A percentile compares a stretch with the other conserved stretches of the same genome.
phyloP scores from a whole-genome alignment of 2,797 vertebrate genomes.

The Echiichthys vipera region DNA sequence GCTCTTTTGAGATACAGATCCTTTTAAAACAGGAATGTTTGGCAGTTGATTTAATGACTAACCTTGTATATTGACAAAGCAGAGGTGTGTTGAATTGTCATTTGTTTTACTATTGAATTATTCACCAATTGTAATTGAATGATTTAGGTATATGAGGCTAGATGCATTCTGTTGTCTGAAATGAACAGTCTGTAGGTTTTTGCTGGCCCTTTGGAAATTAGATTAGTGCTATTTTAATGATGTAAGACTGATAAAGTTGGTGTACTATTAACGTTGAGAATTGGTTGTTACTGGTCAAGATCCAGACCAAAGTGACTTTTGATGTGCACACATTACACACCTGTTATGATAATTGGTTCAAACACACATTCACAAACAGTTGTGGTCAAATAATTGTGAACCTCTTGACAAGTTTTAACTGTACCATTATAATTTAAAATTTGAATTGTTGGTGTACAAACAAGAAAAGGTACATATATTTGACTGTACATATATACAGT shows the following conservation, averaged over 20 bases:
- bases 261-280: slow-evolving; percentile 22
- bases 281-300: slow-evolving; percentile 39
- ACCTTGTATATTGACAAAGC: slow-evolving; percentile 49
- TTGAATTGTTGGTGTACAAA: slow-evolving; percentile 29
- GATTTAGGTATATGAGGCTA: slow-evolving; percentile 49
- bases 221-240: slow-evolving; percentile 29
- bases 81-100: slow-evolving; percentile 60
- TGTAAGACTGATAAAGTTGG: slow-evolving; percentile 19
- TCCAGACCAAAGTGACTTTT: slow-evolving; percentile 73
- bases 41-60: slow-evolving; percentile 65
- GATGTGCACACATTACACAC: slow-evolving; percentile 43
- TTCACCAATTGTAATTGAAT: slow-evolving; percentile 56
- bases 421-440: slow-evolving; percentile 11
- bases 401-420: slow-evolving; percentile 33
- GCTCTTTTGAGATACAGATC: slow-evolving; percentile 9
- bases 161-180: slow-evolving; percentile 40
- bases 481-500: slow-evolving; percentile 61
- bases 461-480: slow-evolving; percentile 27
- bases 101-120: slow-evolving; percentile 54
- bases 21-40: slow-evolving; percentile 48
- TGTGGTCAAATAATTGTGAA: slow-evolving; percentile 32
- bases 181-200: slow-evolving; percentile 24
- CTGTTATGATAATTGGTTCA: slow-evolving; percentile 38
- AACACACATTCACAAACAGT: slow-evolving; percentile 29
- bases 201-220: slow-evolving; percentile 25